Evolutionary conservation across 2,113 vertebrate species (phyloP), one percentile per base, ranked within the genome.

Genomic region (Pygoscelis adeliae): DNA sequence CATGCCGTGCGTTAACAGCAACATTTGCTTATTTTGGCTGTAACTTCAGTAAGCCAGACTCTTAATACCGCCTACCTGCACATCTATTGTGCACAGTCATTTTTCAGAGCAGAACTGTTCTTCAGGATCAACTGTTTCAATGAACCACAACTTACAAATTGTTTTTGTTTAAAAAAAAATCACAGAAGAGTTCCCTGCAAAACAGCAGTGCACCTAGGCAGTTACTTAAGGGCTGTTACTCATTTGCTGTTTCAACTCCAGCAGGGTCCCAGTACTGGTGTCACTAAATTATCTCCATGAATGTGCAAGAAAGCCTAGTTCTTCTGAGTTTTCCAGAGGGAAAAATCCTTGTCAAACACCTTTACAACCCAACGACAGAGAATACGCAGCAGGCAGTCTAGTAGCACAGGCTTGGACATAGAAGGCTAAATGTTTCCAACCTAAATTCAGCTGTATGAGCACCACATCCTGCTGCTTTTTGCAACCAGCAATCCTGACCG

Each of bases 271-370:
- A 22, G 59, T 17, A 47, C 72, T 20, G 44, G 52, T 84, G 47
- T 78, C 89, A 65, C 80, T 93, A 90, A 92, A 81, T 11, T 44
- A 84, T 59, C 58, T 61, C 73, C 58, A 44, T 29, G 73, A 91
- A 95, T 8, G 26, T 71, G 71, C 42, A 80, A 91, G 66, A 71
- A 79, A 59, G 69, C 13, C 21, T 27, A 32, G 50, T 23, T 56
- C 81, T 89, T 83, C 76, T 0, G 0, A 83, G 80, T 87, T 78
- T 91, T 93, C 92, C 94, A 81, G 79, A 67, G 86, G 76, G 90
- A 95, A 78, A 88, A 89, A 38, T 67, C 88, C 93, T 74, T 92
- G 97, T 93, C 96, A 95, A 94, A 97, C 63, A 86, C 52, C 80
- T 86, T 90, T 78, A 90, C 29, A 59, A 42, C 11, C 16, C 29